Conservation (phyloP, 2,113 vertebrate genomes). For the Scalopus aquaticus region DNA sequence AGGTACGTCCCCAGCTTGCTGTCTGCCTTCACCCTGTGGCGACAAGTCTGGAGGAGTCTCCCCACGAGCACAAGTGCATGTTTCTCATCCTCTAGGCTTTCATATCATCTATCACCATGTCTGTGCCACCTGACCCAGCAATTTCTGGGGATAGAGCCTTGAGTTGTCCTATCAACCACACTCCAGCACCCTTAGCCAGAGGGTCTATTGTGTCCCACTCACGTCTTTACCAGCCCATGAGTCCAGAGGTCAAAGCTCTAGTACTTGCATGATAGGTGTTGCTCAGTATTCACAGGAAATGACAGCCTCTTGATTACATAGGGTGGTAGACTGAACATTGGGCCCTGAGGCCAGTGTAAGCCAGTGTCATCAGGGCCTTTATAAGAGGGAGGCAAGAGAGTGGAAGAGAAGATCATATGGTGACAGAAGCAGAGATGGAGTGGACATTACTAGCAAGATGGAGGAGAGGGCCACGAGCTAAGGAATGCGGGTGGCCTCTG, state of each 20-base stretch:
- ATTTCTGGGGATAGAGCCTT: background rate
- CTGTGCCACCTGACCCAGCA: background rate
- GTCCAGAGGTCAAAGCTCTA: background rate
- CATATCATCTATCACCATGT: background rate
- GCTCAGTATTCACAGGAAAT: background rate
- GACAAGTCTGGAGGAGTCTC: background rate
- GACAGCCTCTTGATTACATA: background rate
- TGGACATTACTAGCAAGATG: background rate
- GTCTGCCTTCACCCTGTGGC: background rate
- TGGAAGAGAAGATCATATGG: background rate
- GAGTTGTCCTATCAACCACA: background rate
- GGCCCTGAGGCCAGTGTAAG: background rate
- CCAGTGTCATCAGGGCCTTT: background rate
- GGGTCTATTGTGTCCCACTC: background rate
- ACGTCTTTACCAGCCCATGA: background rate
- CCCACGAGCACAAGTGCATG: background rate
- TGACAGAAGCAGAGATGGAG: background rate
- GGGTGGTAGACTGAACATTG: background rate
- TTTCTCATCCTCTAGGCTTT: background rate
- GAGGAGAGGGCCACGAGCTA: background rate
- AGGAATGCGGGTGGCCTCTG: background rate
- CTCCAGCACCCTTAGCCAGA: background rate
- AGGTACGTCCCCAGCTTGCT: background rate
- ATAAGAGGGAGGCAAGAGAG: background rate
- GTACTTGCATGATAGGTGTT: background rate